Evolutionary conservation across 2,797 vertebrate species (phyloP).

Genomic region (Botia kubotai): DNA sequence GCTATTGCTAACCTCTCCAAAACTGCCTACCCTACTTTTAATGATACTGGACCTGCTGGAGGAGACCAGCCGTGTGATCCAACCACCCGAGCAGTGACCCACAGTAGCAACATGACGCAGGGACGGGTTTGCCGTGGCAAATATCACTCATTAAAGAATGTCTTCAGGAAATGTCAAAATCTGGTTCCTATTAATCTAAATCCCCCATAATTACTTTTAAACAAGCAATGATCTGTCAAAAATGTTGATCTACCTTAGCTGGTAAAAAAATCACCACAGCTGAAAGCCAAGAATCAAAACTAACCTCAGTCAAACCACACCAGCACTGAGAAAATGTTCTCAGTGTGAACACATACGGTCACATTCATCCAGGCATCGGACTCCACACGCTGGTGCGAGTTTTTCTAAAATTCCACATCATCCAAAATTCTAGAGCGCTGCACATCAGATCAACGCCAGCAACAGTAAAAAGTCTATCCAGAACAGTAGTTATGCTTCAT

Average conservation of each 20-base stretch:
- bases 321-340: slow-evolving; percentile 2
- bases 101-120: no score
- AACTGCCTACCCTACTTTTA: no score
- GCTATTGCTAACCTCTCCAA: no score
- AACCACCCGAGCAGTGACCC: no score
- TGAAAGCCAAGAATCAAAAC: slow-evolving; percentile 1
- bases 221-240: background rate
- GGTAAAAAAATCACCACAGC: slow-evolving; percentile 13
- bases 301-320: slow-evolving; percentile 20
- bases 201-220: slow-evolving; percentile 9
- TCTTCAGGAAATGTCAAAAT: background rate
- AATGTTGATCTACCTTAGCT: slow-evolving; percentile 7
- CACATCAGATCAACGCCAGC: no score
- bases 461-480: background rate
- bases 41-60: no score
- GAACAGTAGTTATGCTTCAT: background rate
- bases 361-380: background rate
- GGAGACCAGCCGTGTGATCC: no score
- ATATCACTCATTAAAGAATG: no score
- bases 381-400: background rate
- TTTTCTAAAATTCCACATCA: background rate
- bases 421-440: background rate
- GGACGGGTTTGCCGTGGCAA: no score
- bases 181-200: slow-evolving; percentile 12
- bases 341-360: background rate